phyloP scores from a whole-genome alignment of 2,797 vertebrate genomes.

The Sebastes glaucus region DNA sequence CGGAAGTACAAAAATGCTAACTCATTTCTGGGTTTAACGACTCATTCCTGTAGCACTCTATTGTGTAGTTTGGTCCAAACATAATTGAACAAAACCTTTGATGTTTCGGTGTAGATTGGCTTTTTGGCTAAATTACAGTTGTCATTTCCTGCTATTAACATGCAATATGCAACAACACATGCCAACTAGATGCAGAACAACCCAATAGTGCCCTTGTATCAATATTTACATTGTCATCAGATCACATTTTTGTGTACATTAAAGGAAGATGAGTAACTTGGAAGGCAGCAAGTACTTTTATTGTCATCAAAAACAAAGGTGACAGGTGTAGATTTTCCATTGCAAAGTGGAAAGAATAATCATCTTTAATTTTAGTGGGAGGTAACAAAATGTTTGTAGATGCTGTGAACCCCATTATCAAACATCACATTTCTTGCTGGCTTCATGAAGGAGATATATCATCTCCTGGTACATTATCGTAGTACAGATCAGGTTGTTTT shows the following conservation, averaged over 20 bases:
- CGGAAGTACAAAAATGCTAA: too few species aligned
- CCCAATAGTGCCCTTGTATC: background rate
- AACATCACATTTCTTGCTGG: background rate
- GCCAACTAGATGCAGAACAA: background rate
- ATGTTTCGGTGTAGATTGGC: background rate
- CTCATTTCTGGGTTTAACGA: too few species aligned
- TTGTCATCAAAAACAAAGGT: slow-evolving; percentile 5
- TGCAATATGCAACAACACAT: background rate
- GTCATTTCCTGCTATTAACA: background rate
- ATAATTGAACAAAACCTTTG: background rate
- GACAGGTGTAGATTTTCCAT: background rate
- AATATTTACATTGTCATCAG: background rate
- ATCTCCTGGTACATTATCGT: background rate
- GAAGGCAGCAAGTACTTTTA: background rate
- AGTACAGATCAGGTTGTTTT: background rate
- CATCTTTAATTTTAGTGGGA: background rate
- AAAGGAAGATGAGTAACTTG: background rate
- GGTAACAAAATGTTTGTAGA: background rate
- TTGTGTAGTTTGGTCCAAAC: background rate
- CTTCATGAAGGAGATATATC: background rate
- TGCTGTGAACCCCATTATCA: background rate
- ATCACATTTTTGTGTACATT: background rate
- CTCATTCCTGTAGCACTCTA: background rate
- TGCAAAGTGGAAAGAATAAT: background rate
- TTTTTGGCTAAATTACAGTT: background rate